Evolutionary conservation across 2,888 invertebrate genomes (phyloP).

Genomic region (Copidosoma aretas): DNA sequence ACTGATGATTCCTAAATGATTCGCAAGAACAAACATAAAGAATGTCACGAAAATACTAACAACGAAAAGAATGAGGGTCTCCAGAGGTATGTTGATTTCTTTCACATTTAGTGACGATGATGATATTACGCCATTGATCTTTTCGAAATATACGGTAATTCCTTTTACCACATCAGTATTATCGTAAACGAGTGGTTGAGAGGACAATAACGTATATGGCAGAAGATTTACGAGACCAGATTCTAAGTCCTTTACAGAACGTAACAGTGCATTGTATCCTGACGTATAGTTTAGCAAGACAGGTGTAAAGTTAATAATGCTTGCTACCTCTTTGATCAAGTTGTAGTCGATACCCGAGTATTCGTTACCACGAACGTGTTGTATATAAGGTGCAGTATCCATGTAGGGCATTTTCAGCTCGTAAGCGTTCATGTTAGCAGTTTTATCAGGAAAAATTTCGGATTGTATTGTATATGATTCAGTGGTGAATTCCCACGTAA

Average conservation of each 20-base stretch:
- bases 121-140: neutral
- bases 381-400: slow-evolving; percentile 17
- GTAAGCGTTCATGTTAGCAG: slow-evolving; percentile 2
- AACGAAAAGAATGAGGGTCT: neutral
- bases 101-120: neutral
- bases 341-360: slow-evolving; percentile 14
- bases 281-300: neutral
- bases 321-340: neutral
- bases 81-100: neutral
- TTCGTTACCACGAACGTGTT: neutral
- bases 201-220: neutral
- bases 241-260: slow-evolving; percentile 8
- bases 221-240: slow-evolving; percentile 8
- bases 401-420: slow-evolving; percentile 22
- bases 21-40: neutral
- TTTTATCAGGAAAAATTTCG: slow-evolving; percentile 23
- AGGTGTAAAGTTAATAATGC: slow-evolving; percentile 7
- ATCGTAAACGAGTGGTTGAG: slow-evolving; percentile 1
- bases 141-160: slow-evolving; percentile 5
- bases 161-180: neutral
- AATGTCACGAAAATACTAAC: neutral
- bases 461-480: neutral
- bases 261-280: neutral
- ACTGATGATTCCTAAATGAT: neutral
- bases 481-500: neutral